A percentile compares a stretch with the other conserved stretches of the same genome.
Conservation (phyloP, 2,113 vertebrate species). For the Cynopterus brachyotis region DNA sequence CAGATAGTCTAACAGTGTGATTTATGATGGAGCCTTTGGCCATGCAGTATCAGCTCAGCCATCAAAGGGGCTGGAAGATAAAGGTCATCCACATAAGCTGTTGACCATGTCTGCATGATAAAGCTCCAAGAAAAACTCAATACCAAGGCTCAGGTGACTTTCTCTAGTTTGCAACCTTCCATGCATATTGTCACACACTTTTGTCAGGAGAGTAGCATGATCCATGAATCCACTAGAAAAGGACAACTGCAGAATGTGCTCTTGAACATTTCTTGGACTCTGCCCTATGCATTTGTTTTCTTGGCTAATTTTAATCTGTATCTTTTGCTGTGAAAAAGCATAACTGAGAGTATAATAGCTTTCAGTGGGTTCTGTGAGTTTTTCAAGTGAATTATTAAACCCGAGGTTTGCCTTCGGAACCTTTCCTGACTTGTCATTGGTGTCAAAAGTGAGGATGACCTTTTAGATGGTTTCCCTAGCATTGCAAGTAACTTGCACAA, state of each 20-base stretch:
- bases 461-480: background rate
- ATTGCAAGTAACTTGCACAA: background rate
- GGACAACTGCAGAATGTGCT: background rate
- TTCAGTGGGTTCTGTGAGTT: background rate
- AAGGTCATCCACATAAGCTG: background rate
- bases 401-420: background rate
- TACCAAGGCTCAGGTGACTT: background rate
- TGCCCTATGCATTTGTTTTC: background rate
- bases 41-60: background rate
- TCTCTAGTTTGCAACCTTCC: background rate
- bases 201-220: background rate
- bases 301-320: background rate
- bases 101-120: background rate
- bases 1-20: background rate
- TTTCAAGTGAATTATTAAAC: background rate
- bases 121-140: background rate
- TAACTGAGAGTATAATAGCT: background rate
- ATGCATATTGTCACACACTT: background rate
- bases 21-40: background rate
- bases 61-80: background rate
- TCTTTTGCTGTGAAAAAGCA: background rate
- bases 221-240: no score
- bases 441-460: background rate
- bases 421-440: accelerated
- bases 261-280: background rate